Evolutionary conservation across 1,140 invertebrate genomes (phyloP), one percentile per base, ranked within the genome.

Genomic region (Potamilus streckersoni): DNA sequence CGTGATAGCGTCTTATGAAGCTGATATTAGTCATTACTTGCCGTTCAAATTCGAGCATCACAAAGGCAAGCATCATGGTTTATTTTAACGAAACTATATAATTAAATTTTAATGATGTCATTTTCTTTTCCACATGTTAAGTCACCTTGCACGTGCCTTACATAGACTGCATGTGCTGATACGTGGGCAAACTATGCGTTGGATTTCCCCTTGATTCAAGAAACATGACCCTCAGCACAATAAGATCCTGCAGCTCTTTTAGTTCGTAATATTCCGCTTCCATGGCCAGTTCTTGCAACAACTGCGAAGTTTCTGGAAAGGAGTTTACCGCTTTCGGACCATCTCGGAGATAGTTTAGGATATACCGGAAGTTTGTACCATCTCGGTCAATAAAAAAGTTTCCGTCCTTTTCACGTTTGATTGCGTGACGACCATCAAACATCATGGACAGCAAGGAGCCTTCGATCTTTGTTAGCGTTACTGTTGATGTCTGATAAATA

Each of bases 291-390:
- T 81, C 79, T 60, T 76, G 63, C 38, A 81, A 49, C 12, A 79
- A 17, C 23, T 59, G 65, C 31, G 31, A 27, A 27, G 79, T 66
- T n/a, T 74, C 56, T 1, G 66, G 73, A 17, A 83, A 27, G 31
- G 71, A 66, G 14, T 73, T 65, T 49, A 79, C 16, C 13, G 73
- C 66, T 20, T 64, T 68, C 12, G 67, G 57, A 8, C 79, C 82
- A 73, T 81, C 75, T 62, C 83, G 74, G 2, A 83, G 69, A 56
- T 80, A 83, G 66, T 83, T 83, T 6, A 83, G 65, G 57, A 81
- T 81, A 61, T 84, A 78, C 11, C 81, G 66, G 65, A 87, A 87
- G 75, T 85, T 78, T 16, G 80, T 81, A 31, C 83, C 85, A 71
- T 85, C 78, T 60, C 79, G 77, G 61, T 87, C 85, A 49, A 80